phyloP scores from a whole-genome alignment of 2,113 vertebrate genomes.

The Cacatua alba region DNA sequence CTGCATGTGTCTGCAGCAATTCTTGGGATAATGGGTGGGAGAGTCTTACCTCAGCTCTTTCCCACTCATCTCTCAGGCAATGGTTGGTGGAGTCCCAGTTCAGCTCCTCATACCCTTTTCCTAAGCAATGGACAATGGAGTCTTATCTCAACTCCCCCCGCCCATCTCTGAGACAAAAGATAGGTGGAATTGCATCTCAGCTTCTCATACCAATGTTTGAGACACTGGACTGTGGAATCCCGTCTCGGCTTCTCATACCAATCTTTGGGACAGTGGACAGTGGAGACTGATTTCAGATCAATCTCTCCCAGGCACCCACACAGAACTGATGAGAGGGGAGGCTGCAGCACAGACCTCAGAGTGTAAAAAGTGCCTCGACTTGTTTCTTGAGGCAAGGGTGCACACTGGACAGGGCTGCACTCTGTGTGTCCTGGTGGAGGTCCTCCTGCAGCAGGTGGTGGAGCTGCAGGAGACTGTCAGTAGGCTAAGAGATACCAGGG shows the following conservation, averaged over 20 bases:
- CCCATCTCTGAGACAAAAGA: too few species aligned
- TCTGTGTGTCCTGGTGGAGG: neutral
- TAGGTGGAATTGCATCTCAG: too few species aligned
- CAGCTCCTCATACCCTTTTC: too few species aligned
- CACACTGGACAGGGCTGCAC: neutral
- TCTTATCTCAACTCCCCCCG: too few species aligned
- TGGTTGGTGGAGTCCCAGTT: too few species aligned
- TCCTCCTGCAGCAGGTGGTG: neutral
- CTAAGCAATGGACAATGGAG: too few species aligned
- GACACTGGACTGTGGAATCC: too few species aligned
- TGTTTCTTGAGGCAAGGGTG: neutral
- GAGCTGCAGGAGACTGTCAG: neutral
- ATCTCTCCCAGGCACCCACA: neutral
- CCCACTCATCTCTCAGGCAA: too few species aligned
- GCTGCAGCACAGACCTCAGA: neutral
- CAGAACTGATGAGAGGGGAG: neutral
- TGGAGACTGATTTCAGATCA: neutral
- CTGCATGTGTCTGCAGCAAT: too few species aligned
- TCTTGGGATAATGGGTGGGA: too few species aligned
- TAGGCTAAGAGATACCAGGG: neutral
- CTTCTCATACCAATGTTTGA: too few species aligned
- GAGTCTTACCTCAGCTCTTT: too few species aligned
- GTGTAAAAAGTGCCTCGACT: neutral
- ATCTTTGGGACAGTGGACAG: neutral
- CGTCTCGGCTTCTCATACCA: neutral